Percentiles rank a stretch among this genome's conserved stretches.
These are phyloP conservation scores for Zaprionus bogoriensis DNA, from an alignment of 2,888 invertebrate genomes.

Conservation along the genomic window DNA sequence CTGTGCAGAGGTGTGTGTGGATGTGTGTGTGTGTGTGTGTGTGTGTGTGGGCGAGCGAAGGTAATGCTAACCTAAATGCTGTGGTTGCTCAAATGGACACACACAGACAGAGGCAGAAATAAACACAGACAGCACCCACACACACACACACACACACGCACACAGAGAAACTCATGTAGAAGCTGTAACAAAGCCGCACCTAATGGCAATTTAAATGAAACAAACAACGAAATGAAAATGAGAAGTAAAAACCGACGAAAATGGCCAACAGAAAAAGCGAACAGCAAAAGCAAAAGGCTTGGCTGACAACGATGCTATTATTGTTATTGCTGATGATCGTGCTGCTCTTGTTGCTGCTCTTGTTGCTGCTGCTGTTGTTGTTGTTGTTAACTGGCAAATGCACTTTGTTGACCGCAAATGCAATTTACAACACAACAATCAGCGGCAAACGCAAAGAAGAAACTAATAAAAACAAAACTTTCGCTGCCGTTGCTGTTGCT, in stretches of 20 bases:
- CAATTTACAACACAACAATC: conserved; percentile 77
- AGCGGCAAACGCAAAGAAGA: conserved; percentile 54
- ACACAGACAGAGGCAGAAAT: conserved; percentile 5
- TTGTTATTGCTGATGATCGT: conserved; percentile 3
- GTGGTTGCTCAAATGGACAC: conserved; percentile 34
- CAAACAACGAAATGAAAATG: conserved; percentile 29
- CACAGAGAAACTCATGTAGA: neutral
- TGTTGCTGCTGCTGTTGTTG: conserved; percentile 10
- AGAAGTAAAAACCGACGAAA: conserved; percentile 37
- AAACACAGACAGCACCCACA: neutral
- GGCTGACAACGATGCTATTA: conserved; percentile 12
- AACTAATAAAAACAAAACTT: conserved; percentile 60
- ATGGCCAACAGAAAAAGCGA: conserved; percentile 15
- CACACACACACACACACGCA: neutral
- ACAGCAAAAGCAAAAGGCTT: conserved; percentile 7
- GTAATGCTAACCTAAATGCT: conserved; percentile 53
- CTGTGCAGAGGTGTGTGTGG: neutral
- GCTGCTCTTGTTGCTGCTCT: conserved; percentile 4
- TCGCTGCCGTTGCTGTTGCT: conserved; percentile 6
- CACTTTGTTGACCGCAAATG: conserved; percentile 72
- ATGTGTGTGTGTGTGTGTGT: conserved; percentile 10
- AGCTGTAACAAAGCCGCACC: conserved; percentile 40
- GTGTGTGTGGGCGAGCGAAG: conserved; percentile 17
- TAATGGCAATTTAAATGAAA: conserved; percentile 72
- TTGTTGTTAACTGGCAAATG: conserved; percentile 21